Evolutionary conservation across 2,113 vertebrate genomes (phyloP).

Genomic region (Meleagris gallopavo): DNA sequence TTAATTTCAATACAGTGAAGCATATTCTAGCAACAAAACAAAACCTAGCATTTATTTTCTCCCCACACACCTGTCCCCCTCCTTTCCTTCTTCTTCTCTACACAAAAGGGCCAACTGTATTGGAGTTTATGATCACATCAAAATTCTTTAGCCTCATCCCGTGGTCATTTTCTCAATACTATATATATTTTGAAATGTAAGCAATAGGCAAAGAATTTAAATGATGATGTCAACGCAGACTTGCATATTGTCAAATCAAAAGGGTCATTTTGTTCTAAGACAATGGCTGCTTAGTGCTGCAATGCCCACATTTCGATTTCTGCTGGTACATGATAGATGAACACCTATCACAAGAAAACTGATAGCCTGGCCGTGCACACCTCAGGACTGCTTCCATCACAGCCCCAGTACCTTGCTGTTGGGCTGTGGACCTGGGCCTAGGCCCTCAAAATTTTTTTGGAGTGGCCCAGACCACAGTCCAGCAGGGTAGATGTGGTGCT

Average conservation of each 20-base stretch:
- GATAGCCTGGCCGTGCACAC: accelerated
- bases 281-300: accelerated
- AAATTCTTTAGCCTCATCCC: too few relatives aligned
- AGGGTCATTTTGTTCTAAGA: neutral
- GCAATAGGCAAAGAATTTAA: accelerated
- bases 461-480: too few relatives aligned
- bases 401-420: neutral
- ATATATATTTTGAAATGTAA: neutral
- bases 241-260: accelerated
- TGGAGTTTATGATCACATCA: too few relatives aligned
- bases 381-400: neutral
- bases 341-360: neutral
- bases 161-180: neutral
- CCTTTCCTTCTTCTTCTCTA: neutral
- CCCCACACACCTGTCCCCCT: neutral
- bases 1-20: neutral
- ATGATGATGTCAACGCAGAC: accelerated
- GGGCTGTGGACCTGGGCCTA: neutral
- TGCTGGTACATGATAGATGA: accelerated
- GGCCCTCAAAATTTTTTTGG: accelerated
- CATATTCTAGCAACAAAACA: neutral
- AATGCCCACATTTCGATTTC: neutral
- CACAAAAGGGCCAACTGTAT: neutral
- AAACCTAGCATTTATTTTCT: neutral
- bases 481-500: neutral